phyloP scores from a whole-genome alignment of 2,113 vertebrate species.

The Platichthys flesus region DNA sequence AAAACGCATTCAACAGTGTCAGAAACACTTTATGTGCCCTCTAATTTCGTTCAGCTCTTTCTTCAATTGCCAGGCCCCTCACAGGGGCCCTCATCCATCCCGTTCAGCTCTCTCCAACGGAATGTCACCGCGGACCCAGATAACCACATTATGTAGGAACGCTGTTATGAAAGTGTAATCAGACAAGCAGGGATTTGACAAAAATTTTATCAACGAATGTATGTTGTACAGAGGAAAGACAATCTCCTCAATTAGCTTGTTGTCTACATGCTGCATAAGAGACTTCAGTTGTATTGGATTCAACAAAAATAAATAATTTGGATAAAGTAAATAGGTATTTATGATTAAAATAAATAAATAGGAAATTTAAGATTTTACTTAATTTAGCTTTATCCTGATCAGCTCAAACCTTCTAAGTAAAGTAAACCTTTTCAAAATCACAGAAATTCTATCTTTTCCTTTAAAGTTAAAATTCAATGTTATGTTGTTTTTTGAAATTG shows the following conservation, averaged over 20 bases:
- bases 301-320: background rate
- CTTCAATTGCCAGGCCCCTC: constrained; percentile 49
- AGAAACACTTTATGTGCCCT: constrained; percentile 64
- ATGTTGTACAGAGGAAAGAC: constrained; percentile 25
- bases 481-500: background rate
- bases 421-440: background rate
- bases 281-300: background rate
- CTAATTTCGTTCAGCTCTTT: constrained; percentile 63
- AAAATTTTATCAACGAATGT: constrained; percentile 33
- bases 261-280: background rate
- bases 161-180: constrained; percentile 55
- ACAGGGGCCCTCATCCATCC: constrained; percentile 47
- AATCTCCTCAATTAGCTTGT: constrained; percentile 8
- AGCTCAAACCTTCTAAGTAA: no score
- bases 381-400: no score
- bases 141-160: constrained; percentile 42
- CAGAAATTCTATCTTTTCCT: background rate
- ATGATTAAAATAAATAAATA: no score
- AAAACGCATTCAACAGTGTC: constrained; percentile 70
- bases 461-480: background rate
- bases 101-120: constrained; percentile 43
- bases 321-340: background rate
- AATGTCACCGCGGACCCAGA: constrained; percentile 36
- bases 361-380: no score
- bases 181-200: constrained; percentile 38